phyloP scores from a whole-genome alignment of 2,113 vertebrate species.

The Pomatostomus ruficeps region DNA sequence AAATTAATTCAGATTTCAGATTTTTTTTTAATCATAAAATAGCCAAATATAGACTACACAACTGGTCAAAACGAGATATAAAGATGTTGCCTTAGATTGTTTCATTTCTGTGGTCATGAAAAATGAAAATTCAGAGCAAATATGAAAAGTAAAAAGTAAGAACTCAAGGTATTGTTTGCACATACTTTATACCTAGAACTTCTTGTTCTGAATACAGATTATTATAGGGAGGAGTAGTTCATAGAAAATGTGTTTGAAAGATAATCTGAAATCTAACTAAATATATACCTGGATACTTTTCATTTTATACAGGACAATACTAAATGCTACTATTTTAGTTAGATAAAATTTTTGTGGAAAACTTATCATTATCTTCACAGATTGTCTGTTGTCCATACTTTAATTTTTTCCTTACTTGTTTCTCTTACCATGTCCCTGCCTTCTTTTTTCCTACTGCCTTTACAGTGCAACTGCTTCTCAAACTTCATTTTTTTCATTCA shows the following conservation, averaged over 20 bases:
- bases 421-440: accelerated
- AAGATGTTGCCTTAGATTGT: neutral
- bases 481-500: neutral
- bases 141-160: neutral
- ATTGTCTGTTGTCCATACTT: neutral
- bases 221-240: neutral
- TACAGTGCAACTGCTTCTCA: neutral
- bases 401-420: neutral
- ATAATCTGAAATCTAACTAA: neutral
- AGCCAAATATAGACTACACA: neutral
- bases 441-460: neutral
- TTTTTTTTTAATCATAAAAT: neutral
- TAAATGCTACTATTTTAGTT: neutral
- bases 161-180: neutral
- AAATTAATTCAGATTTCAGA: neutral
- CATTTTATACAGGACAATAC: neutral
- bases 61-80: neutral
- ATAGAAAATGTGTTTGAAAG: neutral
- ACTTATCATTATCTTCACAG: neutral
- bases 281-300: neutral
- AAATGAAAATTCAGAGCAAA: neutral
- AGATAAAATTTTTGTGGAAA: neutral
- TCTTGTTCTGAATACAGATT: neutral
- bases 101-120: neutral
- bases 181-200: accelerated